These are phyloP conservation scores for Choristoneura rosaceana DNA, from an alignment of 2,888 invertebrate species.

Conservation along the genomic window DNA sequence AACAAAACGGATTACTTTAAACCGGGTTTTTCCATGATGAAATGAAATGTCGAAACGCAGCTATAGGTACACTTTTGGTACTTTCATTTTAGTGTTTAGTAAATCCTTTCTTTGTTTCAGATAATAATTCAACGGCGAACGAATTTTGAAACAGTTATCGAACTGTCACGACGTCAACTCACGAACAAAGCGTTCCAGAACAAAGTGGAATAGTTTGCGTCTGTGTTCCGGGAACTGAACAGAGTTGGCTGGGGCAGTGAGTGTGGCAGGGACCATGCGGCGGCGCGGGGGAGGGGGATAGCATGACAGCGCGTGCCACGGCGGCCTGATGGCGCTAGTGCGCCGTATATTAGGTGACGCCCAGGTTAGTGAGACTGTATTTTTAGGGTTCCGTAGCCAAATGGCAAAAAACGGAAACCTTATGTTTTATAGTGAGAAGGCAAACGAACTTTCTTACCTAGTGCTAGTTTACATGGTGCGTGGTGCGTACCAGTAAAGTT, in stretches of 20 bases:
- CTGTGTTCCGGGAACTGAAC: slow-evolving; percentile 56
- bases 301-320: slow-evolving; percentile 85
- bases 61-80: neutral
- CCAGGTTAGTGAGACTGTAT: slow-evolving; percentile 86
- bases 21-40: neutral
- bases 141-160: slow-evolving; percentile 39
- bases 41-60: neutral
- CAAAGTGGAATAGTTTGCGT: slow-evolving; percentile 68
- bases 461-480: no score
- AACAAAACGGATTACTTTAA: neutral
- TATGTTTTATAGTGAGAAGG: no score
- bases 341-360: slow-evolving; percentile 94
- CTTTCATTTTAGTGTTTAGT: slow-evolving; percentile 37
- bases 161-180: slow-evolving; percentile 50
- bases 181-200: slow-evolving; percentile 50
- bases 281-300: slow-evolving; percentile 75
- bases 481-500: no score
- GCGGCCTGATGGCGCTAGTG: slow-evolving; percentile 94
- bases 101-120: slow-evolving; percentile 67
- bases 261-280: slow-evolving; percentile 62
- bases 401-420: no score
- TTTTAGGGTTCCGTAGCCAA: no score
- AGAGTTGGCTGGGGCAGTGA: slow-evolving; percentile 53
- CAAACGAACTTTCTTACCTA: no score
- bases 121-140: slow-evolving; percentile 46